These are phyloP conservation scores for Macrosteles quadrilineatus DNA, from an alignment of 1,140 invertebrate species.

Conservation along the genomic window DNA sequence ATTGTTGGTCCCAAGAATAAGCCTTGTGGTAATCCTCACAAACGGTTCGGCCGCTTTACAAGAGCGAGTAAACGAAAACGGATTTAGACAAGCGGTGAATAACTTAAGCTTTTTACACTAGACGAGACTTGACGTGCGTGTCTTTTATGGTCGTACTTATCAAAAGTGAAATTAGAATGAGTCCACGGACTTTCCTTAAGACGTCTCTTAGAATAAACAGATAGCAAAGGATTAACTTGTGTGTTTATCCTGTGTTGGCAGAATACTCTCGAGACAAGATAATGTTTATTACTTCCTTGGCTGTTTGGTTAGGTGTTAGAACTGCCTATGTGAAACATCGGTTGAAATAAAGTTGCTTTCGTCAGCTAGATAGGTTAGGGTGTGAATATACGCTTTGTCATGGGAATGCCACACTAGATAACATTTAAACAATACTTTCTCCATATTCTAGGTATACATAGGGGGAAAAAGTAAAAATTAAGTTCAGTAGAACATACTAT, in stretches of 20 bases:
- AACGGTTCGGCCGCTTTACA: background rate
- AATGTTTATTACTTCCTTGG: no score
- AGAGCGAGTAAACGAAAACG: background rate
- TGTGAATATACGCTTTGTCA: no score
- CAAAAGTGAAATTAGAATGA: slow-evolving; percentile 9
- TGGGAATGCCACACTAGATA: no score
- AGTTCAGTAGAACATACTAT: no score
- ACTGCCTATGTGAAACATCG: no score
- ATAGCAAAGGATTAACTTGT: background rate
- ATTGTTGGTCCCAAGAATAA: slow-evolving; percentile 1
- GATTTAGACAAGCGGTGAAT: slow-evolving; percentile 2
- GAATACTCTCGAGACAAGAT: no score
- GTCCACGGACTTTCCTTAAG: background rate
- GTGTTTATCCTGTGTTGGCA: background rate
- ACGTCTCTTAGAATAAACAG: background rate
- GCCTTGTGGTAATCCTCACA: slow-evolving; percentile 6
- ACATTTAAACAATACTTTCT: no score
- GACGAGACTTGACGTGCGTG: background rate
- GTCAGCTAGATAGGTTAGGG: no score
- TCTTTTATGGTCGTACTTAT: slow-evolving; percentile 1
- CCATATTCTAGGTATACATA: no score
- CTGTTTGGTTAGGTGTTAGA: no score
- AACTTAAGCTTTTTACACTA: background rate
- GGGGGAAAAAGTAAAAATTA: no score
- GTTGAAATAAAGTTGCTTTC: no score